phyloP scores from a whole-genome alignment of 92 coral and sea anemone genomes.

The Zoanthus sansibaricus region DNA sequence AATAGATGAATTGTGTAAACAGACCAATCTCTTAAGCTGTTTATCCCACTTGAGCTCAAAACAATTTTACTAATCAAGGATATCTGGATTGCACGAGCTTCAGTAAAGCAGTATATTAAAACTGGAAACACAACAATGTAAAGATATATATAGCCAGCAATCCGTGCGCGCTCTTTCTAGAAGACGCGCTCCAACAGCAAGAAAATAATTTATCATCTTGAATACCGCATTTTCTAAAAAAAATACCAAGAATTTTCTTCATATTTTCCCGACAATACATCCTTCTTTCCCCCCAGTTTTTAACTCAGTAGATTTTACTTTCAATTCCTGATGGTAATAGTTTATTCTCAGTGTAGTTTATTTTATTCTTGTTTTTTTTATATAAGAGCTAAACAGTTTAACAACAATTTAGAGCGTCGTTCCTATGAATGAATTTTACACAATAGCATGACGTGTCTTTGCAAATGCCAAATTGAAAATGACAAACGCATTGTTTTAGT shows the following conservation, averaged over 20 bases:
- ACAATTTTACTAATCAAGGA: not conserved
- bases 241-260: not conserved
- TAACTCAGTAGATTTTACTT: not conserved
- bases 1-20: not conserved
- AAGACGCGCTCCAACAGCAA: too few relatives aligned
- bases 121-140: too few relatives aligned
- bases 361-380: not conserved
- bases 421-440: constrained; percentile 16
- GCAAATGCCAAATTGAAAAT: constrained; percentile 35
- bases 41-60: constrained; percentile 19
- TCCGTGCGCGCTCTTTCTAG: too few relatives aligned
- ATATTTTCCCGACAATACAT: not conserved
- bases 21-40: constrained; percentile 20
- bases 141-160: too few relatives aligned
- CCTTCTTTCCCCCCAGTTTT: not conserved
- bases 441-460: constrained; percentile 18
- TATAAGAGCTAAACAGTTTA: constrained; percentile 4
- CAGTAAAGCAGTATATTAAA: not conserved
- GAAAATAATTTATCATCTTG: not conserved
- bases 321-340: not conserved
- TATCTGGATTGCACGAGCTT: not conserved
- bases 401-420: not conserved
- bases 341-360: not conserved
- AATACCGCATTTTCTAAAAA: not conserved
- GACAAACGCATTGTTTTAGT: constrained; percentile 25